Percentiles rank a stretch among this genome's conserved stretches.
These are phyloP conservation scores for Neotoxoptera formosana DNA, from an alignment of 1,140 invertebrate genomes.

Conservation along the genomic window DNA sequence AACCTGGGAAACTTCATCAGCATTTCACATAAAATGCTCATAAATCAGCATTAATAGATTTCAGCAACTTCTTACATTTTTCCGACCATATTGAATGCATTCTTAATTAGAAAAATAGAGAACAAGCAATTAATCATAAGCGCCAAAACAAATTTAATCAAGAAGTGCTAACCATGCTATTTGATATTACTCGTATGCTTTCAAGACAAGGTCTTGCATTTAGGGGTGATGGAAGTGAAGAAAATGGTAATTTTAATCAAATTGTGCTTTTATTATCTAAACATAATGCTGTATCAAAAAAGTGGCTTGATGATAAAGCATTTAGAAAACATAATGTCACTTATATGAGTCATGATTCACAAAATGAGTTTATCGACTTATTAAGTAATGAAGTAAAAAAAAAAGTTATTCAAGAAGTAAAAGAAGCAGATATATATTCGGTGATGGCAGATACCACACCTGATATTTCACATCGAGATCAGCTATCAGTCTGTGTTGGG, in stretches of 20 bases:
- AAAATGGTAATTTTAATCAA: conserved; percentile 24
- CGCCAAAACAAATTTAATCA: neutral
- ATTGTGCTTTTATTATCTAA: conserved; percentile 28
- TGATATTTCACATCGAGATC: conserved; percentile 15
- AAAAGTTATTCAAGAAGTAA: conserved; percentile 17
- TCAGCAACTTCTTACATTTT: neutral
- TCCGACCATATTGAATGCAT: neutral
- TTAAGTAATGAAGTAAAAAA: neutral
- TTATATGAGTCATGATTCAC: conserved; percentile 43
- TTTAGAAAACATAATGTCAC: neutral
- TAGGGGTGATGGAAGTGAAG: conserved; percentile 2
- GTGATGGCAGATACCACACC: conserved; percentile 29
- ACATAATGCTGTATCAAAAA: conserved; percentile 31
- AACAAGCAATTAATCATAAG: neutral
- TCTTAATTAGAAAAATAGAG: neutral
- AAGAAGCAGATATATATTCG: neutral
- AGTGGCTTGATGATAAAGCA: neutral
- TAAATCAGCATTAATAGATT: neutral
- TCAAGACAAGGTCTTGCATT: neutral
- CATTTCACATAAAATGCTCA: conserved; percentile 32
- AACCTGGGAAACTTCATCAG: neutral
- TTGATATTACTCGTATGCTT: conserved; percentile 13
- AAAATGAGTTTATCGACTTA: conserved; percentile 45
- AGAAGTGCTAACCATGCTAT: neutral
- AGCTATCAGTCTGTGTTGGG: neutral